Conservation (phyloP, 2,113 vertebrate genomes). For the Chloebia gouldiae region DNA sequence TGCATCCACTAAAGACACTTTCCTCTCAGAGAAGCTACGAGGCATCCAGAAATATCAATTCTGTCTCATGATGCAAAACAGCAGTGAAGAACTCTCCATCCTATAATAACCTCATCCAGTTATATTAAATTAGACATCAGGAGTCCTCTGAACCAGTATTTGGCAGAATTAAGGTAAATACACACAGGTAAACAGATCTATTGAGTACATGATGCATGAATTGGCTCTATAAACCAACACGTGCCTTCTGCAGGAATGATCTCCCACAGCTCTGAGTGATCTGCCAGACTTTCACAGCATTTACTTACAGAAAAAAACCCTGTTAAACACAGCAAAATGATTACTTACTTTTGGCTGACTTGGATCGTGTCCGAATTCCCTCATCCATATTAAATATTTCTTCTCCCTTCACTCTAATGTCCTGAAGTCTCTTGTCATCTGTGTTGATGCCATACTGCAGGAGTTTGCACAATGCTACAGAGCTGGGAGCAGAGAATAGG, state of each 20-base stretch:
- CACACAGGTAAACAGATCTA: background rate
- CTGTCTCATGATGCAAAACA: background rate
- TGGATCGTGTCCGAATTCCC: conserved; percentile 93
- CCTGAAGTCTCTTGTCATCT: conserved; percentile 93
- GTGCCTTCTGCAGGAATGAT: background rate
- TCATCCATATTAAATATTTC: conserved; percentile 90
- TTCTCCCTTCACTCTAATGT: conserved; percentile 95
- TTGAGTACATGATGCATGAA: background rate
- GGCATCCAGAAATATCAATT: background rate
- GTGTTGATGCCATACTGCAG: conserved; percentile 94
- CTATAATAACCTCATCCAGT: background rate
- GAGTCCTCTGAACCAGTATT: background rate
- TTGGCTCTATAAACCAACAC: background rate
- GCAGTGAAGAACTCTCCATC: background rate
- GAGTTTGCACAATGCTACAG: conserved; percentile 94
- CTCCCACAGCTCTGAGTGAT: background rate
- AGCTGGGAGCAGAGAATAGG: conserved; percentile 68
- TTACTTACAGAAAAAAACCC: background rate
- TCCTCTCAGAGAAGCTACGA: background rate
- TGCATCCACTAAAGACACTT: background rate
- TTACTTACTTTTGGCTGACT: conserved; percentile 89
- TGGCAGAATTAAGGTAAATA: background rate
- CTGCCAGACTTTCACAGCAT: background rate
- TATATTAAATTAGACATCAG: background rate
- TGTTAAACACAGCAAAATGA: background rate